These are phyloP conservation scores for Helicoverpa zea DNA, from an alignment of 1,140 invertebrate genomes.

Conservation along the genomic window DNA sequence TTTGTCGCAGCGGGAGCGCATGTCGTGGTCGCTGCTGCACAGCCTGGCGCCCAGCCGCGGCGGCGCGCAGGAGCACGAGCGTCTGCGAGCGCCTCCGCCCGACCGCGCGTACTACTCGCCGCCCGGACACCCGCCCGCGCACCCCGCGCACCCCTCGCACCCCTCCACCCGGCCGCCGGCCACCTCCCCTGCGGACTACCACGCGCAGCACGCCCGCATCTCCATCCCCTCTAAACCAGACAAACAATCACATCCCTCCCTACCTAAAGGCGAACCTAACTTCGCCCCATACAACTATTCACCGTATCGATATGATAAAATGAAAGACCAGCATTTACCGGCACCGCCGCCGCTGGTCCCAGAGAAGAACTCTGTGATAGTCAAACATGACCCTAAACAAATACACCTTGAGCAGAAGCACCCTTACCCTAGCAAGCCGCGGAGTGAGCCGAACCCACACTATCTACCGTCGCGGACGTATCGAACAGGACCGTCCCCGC, in stretches of 20 bases:
- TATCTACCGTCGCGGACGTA: slow-evolving; percentile 89
- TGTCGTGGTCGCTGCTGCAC: slow-evolving; percentile 86
- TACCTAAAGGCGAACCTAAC: slow-evolving; percentile 91
- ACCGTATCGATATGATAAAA: slow-evolving; percentile 81
- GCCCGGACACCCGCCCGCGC: slow-evolving; percentile 60
- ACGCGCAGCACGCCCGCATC: slow-evolving; percentile 67
- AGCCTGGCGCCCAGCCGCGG: slow-evolving; percentile 78
- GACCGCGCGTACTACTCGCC: slow-evolving; percentile 74
- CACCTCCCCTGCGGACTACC: slow-evolving; percentile 66
- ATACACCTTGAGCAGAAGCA: slow-evolving; percentile 88
- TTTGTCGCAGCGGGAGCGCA: slow-evolving; percentile 80
- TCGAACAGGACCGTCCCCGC: slow-evolving; percentile 87
- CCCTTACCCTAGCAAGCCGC: slow-evolving; percentile 89
- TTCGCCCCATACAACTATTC: slow-evolving; percentile 89
- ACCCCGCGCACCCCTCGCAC: slow-evolving; percentile 61
- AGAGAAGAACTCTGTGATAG: slow-evolving; percentile 93
- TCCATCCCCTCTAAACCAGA: slow-evolving; percentile 85
- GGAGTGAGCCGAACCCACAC: slow-evolving; percentile 87
- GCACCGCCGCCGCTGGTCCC: slow-evolving; percentile 88
- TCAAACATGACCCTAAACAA: slow-evolving; percentile 91
- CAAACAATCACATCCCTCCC: slow-evolving; percentile 87
- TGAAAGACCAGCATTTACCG: slow-evolving; percentile 87
- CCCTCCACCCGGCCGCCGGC: slow-evolving; percentile 85
- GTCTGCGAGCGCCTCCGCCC: slow-evolving; percentile 74
- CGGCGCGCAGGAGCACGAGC: slow-evolving; percentile 76